Percentiles rank a stretch among this genome's conserved stretches.
phyloP scores from a whole-genome alignment of 2,888 invertebrate genomes.

The Scaptomyza tumidula region DNA sequence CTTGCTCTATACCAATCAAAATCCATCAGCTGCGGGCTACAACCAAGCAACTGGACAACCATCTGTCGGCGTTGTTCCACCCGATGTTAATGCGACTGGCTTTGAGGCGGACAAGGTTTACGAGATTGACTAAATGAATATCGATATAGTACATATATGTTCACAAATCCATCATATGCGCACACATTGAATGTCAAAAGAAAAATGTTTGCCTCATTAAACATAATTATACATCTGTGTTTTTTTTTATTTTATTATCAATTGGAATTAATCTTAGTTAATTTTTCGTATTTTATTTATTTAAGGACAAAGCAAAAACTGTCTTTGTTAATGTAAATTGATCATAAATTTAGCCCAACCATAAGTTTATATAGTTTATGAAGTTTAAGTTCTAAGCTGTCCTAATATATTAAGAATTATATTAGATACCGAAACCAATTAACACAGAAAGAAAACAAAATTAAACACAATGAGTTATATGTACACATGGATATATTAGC shows the following conservation, averaged over 20 bases:
- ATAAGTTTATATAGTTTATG: constrained; percentile 54
- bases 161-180: constrained; percentile 13
- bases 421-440: constrained; percentile 56
- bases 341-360: constrained; percentile 45
- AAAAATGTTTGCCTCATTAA: constrained; percentile 23
- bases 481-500: constrained; percentile 61
- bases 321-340: constrained; percentile 44
- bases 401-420: constrained; percentile 68
- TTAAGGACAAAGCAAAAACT: constrained; percentile 29
- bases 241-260: constrained; percentile 28
- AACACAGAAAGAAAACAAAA: constrained; percentile 6
- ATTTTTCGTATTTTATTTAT: constrained; percentile 32
- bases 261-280: constrained; percentile 46
- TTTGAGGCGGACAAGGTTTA: constrained; percentile 81
- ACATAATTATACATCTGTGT: constrained; percentile 22
- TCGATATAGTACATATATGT: constrained; percentile 5
- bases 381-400: constrained; percentile 59
- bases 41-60: constrained; percentile 62
- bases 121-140: constrained; percentile 76
- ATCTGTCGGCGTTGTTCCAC: constrained; percentile 24
- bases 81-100: constrained; percentile 49
- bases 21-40: constrained; percentile 80
- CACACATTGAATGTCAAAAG: constrained; percentile 28
- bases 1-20: constrained; percentile 82
- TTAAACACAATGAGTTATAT: constrained; percentile 50